A percentile compares a stretch with the other conserved stretches of the same genome.
phyloP scores from a whole-genome alignment of 2,797 vertebrate species.

The Tadarida brasiliensis region DNA sequence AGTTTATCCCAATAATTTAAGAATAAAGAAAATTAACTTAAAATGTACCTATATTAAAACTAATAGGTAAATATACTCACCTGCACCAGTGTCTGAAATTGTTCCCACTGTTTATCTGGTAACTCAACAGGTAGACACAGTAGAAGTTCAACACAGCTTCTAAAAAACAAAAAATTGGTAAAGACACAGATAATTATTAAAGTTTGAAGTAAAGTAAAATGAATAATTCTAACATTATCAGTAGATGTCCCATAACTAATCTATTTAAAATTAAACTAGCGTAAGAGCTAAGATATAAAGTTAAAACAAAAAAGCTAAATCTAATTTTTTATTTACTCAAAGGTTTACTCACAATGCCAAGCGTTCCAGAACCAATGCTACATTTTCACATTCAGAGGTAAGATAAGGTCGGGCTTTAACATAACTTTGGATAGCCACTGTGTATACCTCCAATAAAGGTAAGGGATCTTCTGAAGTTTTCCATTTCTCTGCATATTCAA shows the following conservation, averaged over 20 bases:
- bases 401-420: constrained; percentile 93
- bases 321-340: constrained; percentile 62
- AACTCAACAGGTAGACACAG: constrained; percentile 94
- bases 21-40: constrained; percentile 4
- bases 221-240: constrained; percentile 8
- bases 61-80: constrained; percentile 88
- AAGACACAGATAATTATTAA: constrained; percentile 69
- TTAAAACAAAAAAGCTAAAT: constrained; percentile 49
- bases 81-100: constrained; percentile 94
- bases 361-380: constrained; percentile 94
- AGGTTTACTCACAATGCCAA: constrained; percentile 95
- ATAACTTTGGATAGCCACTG: constrained; percentile 94
- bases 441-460: constrained; percentile 95
- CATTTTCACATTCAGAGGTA: constrained; percentile 94
- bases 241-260: background rate
- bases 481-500: constrained; percentile 95
- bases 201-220: constrained; percentile 69
- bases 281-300: background rate
- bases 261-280: constrained; percentile 63
- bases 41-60: constrained; percentile 20
- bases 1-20: constrained; percentile 44
- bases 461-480: constrained; percentile 94
- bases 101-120: constrained; percentile 93
- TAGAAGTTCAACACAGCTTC: constrained; percentile 97
- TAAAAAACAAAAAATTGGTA: constrained; percentile 83